Percentiles rank a stretch among this genome's conserved stretches.
Conservation (phyloP, 2,113 vertebrate genomes). For the Ornithorhynchus anatinus region DNA sequence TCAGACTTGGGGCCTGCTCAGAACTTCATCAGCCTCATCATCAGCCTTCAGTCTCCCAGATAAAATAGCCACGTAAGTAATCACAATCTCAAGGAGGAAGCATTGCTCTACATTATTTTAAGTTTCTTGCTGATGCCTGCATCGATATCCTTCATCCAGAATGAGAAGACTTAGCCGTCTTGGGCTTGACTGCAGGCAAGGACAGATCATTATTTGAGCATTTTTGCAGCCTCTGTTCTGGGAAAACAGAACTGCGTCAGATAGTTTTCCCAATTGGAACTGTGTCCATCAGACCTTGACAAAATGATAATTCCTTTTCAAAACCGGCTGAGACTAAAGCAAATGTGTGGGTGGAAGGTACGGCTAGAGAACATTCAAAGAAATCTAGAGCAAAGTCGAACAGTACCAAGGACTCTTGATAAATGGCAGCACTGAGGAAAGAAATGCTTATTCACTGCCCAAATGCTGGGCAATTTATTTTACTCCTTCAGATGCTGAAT, state of each 20-base stretch:
- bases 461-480: slow-evolving; percentile 68
- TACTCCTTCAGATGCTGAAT: slow-evolving; percentile 70
- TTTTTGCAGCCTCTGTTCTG: too few species aligned
- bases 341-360: slow-evolving; percentile 40
- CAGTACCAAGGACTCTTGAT: slow-evolving; percentile 52
- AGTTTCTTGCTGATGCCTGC: too few species aligned
- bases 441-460: slow-evolving; percentile 71
- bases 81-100: too few species aligned
- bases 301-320: slow-evolving; percentile 56
- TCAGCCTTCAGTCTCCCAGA: too few species aligned
- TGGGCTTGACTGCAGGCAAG: too few species aligned
- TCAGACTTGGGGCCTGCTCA: background rate
- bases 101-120: too few species aligned
- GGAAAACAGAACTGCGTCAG: slow-evolving; percentile 9
- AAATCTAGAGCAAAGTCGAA: slow-evolving; percentile 45
- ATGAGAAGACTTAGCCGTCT: too few species aligned
- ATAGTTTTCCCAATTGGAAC: slow-evolving; percentile 43
- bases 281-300: slow-evolving; percentile 27
- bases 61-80: too few species aligned
- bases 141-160: too few species aligned
- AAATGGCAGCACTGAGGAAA: slow-evolving; percentile 59
- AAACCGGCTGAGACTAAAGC: slow-evolving; percentile 38
- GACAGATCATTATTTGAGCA: too few species aligned
- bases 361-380: slow-evolving; percentile 38
- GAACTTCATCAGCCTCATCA: too few species aligned